Evolutionary conservation across 2,113 vertebrate species (phyloP).

Genomic region (Silurus meridionalis): DNA sequence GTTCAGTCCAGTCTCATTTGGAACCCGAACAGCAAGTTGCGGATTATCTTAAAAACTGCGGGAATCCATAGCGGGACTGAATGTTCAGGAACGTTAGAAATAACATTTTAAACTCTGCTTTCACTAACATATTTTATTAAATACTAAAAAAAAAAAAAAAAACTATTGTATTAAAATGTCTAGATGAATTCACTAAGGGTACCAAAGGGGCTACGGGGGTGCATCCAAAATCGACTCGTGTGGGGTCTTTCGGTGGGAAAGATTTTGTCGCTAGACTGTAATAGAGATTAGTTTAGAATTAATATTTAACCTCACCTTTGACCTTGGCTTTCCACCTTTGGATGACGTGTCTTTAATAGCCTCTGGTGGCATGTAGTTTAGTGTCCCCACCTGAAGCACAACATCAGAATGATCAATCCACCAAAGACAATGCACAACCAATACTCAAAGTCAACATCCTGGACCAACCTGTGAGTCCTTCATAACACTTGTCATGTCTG

Average conservation of each 20-base stretch:
- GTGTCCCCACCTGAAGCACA: conserved; percentile 83
- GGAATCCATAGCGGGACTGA: no score
- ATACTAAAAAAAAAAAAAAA: background rate
- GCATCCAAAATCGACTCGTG: no score
- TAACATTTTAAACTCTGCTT: no score
- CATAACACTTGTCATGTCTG: conserved; percentile 95
- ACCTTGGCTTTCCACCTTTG: conserved; percentile 80
- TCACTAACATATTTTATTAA: no score
- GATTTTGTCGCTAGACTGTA: background rate
- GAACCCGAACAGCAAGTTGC: no score
- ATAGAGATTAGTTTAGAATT: background rate
- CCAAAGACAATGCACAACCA: background rate
- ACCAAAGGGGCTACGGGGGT: no score
- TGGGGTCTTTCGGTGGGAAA: no score
- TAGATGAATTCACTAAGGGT: no score
- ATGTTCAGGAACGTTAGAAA: no score
- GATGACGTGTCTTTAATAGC: conserved; percentile 92
- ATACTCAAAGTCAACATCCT: background rate
- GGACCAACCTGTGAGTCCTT: conserved; percentile 89
- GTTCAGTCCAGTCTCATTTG: no score
- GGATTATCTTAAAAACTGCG: no score
- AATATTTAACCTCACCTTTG: conserved; percentile 79
- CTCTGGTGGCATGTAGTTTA: conserved; percentile 98
- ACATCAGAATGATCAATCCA: conserved; percentile 14
- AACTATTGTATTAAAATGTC: background rate